phyloP scores from a whole-genome alignment of 1,140 invertebrate species.

The Drosophila burlai region DNA sequence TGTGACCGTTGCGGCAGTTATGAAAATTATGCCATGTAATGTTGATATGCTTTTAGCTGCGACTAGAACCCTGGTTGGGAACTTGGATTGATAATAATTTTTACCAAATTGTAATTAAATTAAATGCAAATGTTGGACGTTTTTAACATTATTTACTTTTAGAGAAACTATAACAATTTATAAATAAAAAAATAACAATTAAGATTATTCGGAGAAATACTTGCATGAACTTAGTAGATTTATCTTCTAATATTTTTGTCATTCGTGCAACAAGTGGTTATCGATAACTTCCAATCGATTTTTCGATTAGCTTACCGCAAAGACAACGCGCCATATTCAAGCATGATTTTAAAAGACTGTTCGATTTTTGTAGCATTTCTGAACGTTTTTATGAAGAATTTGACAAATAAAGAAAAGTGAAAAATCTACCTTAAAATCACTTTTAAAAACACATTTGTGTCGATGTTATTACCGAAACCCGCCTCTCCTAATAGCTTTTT shows the following conservation, averaged over 20 bases:
- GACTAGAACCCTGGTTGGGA: background rate
- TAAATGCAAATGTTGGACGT: too few relatives aligned
- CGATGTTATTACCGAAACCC: background rate
- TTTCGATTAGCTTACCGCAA: constrained; percentile 8
- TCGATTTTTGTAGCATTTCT: constrained; percentile 3
- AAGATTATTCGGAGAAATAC: background rate
- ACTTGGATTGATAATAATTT: background rate
- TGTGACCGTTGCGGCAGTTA: background rate
- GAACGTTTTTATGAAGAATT: background rate
- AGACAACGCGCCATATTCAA: constrained; percentile 16
- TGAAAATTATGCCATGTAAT: constrained; percentile 2
- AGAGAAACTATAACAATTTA: background rate
- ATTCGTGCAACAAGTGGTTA: background rate
- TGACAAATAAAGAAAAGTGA: background rate
- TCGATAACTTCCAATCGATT: background rate
- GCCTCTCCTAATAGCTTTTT: background rate
- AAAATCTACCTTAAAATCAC: background rate
- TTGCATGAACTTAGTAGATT: too few relatives aligned
- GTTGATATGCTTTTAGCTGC: background rate
- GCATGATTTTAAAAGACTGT: constrained; percentile 6
- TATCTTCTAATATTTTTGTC: too few relatives aligned
- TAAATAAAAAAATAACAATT: background rate
- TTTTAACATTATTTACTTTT: background rate
- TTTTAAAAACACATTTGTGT: background rate
- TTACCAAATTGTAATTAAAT: too few relatives aligned